Evolutionary conservation across 2,888 invertebrate genomes (phyloP), one percentile per base, ranked within the genome.

Genomic region (Nymphalis urticae): DNA sequence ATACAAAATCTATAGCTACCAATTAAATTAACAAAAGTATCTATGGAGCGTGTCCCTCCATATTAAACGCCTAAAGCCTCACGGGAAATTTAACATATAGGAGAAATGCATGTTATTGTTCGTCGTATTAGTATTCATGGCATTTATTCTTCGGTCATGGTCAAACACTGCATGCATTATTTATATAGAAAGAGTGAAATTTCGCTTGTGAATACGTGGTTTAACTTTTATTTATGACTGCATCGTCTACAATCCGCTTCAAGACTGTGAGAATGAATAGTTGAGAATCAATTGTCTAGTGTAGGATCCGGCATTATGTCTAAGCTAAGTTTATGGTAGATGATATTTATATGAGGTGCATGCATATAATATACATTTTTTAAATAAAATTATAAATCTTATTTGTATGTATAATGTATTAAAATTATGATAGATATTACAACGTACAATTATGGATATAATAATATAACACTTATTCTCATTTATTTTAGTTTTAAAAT

Each of bases 181-280:
- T 87, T 85, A 90, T 87, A 79, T 77, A 66, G 85, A 83, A 85
- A 86, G 82, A 90, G 90, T 90, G 90, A 90, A 90, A 91, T 85
- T 83, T 84, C 80, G 84, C 76, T 76, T 77, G 72, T 77, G 73
- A 75, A 76, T 78, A 73, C 60, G 70, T 74, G 71, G 71, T 68
- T 67, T 67, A 67, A 67, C 66, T 62, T 67, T 67, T 67, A 62
- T 67, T 56, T 62, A 61, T 66, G 66, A 61, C 53, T 47, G n/a
- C 48, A 58, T 58, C 32, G 73, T 75, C 79, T 80, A 80, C 80
- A 68, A 68, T 71, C 76, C 77, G 74, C 79, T 80, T 79, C 75
- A 72, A 59, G 64, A 65, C 53, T 59, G 64, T 64, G 64, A 64
- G 56, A 69, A 68, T 62, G 48, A 51, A 59, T 63, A 63, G 50